phyloP scores from a whole-genome alignment of 2,797 vertebrate species.

The Sarcophilus harrisii region DNA sequence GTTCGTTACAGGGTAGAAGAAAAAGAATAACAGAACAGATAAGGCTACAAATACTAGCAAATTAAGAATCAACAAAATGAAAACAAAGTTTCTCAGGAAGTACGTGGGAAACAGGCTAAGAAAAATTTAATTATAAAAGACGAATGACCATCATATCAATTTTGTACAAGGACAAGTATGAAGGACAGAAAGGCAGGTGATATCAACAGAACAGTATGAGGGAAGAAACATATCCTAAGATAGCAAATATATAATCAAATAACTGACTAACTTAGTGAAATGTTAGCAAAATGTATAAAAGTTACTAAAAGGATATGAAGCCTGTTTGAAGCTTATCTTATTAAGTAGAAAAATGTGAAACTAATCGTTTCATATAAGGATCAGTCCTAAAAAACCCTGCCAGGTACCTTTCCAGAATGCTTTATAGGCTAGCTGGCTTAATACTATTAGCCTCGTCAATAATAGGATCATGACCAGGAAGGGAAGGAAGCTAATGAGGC shows the following conservation, averaged over 20 bases:
- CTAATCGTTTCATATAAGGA: not conserved
- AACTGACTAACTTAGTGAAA: conserved; percentile 22
- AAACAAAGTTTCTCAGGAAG: conserved; percentile 30
- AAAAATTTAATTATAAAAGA: not conserved
- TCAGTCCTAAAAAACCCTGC: not conserved
- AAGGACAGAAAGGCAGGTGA: not conserved
- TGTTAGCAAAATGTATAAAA: not conserved
- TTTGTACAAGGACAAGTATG: not conserved
- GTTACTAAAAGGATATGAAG: conserved; percentile 29
- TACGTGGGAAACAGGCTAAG: not conserved
- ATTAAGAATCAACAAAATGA: conserved; percentile 25
- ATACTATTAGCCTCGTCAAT: not conserved
- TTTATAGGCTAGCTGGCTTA: not conserved
- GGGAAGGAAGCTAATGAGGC: not conserved
- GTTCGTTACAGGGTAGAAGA: not conserved
- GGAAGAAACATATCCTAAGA: not conserved
- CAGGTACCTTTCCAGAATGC: not conserved
- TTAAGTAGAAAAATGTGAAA: not conserved
- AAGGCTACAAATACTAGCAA: conserved; percentile 6
- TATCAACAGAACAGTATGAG: not conserved
- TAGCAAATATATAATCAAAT: not conserved
- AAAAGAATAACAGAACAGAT: conserved; percentile 47
- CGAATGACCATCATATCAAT: not conserved
- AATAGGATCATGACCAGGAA: not conserved
- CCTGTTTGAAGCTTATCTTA: not conserved